Evolutionary conservation across 2,797 vertebrate species (phyloP).

Genomic region (Nannoperca australis): DNA sequence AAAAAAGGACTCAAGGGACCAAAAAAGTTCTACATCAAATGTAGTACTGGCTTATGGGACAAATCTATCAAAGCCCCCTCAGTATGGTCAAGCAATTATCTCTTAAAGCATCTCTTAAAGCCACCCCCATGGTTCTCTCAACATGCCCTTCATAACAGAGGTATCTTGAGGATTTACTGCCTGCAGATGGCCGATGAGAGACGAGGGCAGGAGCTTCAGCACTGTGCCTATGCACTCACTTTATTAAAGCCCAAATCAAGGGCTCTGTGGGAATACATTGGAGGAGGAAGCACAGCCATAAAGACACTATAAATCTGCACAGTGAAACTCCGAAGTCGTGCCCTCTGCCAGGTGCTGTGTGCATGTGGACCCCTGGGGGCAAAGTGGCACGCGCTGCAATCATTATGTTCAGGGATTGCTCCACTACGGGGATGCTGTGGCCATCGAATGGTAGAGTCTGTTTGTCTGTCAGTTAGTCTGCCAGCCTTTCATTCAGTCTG

Average conservation of each 20-base stretch:
- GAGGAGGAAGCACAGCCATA: constrained; percentile 62
- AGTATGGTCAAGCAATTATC: constrained; percentile 82
- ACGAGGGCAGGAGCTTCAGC: constrained; percentile 55
- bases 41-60: constrained; percentile 51
- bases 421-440: neutral
- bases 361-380: constrained; percentile 46
- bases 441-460: neutral
- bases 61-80: constrained; percentile 67
- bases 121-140: constrained; percentile 74
- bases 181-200: constrained; percentile 78
- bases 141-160: constrained; percentile 77
- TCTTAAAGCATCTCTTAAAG: constrained; percentile 79
- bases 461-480: neutral
- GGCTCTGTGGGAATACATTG: constrained; percentile 72
- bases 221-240: constrained; percentile 60
- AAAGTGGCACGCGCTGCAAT: constrained; percentile 58
- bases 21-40: constrained; percentile 55
- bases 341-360: constrained; percentile 67
- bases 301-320: constrained; percentile 70
- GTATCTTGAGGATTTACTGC: constrained; percentile 80
- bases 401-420: constrained; percentile 23
- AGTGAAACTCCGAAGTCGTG: constrained; percentile 72
- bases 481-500: neutral
- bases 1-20: constrained; percentile 37
- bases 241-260: constrained; percentile 77